A percentile compares a stretch with the other conserved stretches of the same genome.
These are phyloP conservation scores for Brachypterus glaber DNA, from an alignment of 2,888 invertebrate species.

Conservation along the genomic window DNA sequence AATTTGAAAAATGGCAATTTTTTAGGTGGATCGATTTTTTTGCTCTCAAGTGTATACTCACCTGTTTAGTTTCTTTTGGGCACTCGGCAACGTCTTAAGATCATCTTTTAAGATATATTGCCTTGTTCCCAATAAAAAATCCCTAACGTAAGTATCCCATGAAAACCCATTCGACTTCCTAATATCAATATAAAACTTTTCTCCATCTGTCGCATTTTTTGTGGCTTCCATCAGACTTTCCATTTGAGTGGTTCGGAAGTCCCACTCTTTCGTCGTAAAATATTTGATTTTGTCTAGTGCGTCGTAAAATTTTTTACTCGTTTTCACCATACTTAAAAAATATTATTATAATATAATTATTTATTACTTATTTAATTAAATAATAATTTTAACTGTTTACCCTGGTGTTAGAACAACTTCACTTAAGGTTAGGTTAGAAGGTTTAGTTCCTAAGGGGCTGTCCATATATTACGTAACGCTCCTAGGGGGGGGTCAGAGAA, in stretches of 20 bases:
- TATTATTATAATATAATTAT: too few species aligned
- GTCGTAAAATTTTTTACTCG: constrained; percentile 69
- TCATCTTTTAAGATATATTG: constrained; percentile 73
- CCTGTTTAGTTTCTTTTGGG: constrained; percentile 58
- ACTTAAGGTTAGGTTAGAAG: too few species aligned
- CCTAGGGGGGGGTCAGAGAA: too few species aligned
- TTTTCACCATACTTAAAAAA: constrained; percentile 67
- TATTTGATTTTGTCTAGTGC: constrained; percentile 73
- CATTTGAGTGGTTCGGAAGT: constrained; percentile 59
- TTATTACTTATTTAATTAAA: too few species aligned
- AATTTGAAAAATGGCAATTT: too few species aligned
- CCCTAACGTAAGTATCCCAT: constrained; percentile 72
- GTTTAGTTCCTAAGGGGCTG: too few species aligned
- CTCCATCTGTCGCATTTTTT: constrained; percentile 44
- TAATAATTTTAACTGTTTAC: too few species aligned
- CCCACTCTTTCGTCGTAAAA: constrained; percentile 80
- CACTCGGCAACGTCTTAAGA: constrained; percentile 52
- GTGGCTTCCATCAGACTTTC: constrained; percentile 48
- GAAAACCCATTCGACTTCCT: constrained; percentile 46
- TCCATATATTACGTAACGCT: too few species aligned
- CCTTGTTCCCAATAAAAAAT: constrained; percentile 76
- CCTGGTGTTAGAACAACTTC: too few species aligned
- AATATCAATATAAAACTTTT: constrained; percentile 58
- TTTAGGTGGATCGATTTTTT: too few species aligned
- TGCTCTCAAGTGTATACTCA: too few species aligned